Base-by-base conservation (phyloP, 2,888 invertebrate species). In the Harpalus rufipes region DNA sequence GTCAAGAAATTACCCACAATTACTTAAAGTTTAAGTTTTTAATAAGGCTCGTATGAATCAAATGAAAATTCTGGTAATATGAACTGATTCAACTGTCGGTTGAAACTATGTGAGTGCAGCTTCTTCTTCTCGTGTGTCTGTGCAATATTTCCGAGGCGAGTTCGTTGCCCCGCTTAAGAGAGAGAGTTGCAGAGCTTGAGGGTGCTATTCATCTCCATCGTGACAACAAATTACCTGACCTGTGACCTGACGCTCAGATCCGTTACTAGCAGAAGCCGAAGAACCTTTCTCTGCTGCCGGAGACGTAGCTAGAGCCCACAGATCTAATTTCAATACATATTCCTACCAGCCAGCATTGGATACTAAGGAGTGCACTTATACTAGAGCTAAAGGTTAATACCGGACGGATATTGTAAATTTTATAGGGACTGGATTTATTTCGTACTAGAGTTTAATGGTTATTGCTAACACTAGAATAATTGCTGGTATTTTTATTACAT, bases 191-290 rank as follows among this genome's bases (percentile, higher is more conserved):
- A 51, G 18, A 16, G n/a, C 25, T 18, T 74, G 56, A 51, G 78
- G 56, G 58, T 58, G 56, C 78, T 58, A 78, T 78, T 56, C 78
- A 78, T 78, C 78, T 78, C 56, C 56, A 78, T 78, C 78, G 78
- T 78, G 78, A 78, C 78, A 78, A 78, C 78, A 78, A 51, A 78
- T 78, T 78, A 78, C 78, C 78, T 78, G 78, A 78, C 78, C 78
- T 58, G 12, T 56, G 56, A 51, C 78, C 21, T 32, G 74, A 44
- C 44, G 51, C 16, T 74, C 44, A 12, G 44, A 51, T 51, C 44
- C 44, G 44, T 51, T 51, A 51, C 44, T 32, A 51, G 44, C 44
- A 51, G 44, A 51, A 51, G 44, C 44, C 44, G 44, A 51, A 32
- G 44, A 51, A 12, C 44, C 44, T 51, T 51, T 51, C 44, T 51